These are phyloP conservation scores for Pteronura brasiliensis DNA, from an alignment of 2,113 vertebrate genomes.

Conservation along the genomic window DNA sequence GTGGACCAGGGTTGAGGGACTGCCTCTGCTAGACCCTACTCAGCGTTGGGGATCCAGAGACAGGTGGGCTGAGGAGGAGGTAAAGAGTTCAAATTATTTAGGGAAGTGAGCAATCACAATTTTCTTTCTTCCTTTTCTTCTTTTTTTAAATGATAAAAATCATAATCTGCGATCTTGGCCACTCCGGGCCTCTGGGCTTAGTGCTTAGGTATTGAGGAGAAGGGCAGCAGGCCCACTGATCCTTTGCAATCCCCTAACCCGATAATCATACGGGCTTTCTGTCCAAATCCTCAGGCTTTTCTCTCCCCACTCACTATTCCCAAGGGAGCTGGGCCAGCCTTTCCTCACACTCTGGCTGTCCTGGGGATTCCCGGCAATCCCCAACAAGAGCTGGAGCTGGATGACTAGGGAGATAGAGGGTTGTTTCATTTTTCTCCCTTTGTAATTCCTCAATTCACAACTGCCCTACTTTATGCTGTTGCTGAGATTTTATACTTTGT, in stretches of 20 bases:
- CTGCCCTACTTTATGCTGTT: neutral
- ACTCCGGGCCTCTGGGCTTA: neutral
- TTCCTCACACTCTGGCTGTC: neutral
- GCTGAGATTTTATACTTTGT: neutral
- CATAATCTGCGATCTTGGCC: neutral
- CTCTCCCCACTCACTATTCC: neutral
- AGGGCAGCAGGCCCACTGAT: slow-evolving; percentile 26
- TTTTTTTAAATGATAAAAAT: neutral
- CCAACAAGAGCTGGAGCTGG: neutral
- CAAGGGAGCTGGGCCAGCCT: neutral
- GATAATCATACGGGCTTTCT: slow-evolving; percentile 61
- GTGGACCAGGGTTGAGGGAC: accelerated
- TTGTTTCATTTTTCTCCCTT: neutral
- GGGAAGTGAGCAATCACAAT: neutral
- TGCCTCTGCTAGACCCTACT: neutral
- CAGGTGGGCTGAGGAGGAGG: neutral
- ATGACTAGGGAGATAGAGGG: neutral
- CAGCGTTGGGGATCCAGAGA: neutral
- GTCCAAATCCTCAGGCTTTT: neutral
- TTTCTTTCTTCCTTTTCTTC: neutral
- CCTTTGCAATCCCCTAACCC: slow-evolving; percentile 72
- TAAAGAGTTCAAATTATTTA: neutral
- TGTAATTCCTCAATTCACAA: neutral
- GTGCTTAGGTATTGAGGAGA: neutral
- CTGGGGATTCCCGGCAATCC: neutral